phyloP scores from a whole-genome alignment of 2,113 vertebrate genomes.

The Heteronetta atricapilla region DNA sequence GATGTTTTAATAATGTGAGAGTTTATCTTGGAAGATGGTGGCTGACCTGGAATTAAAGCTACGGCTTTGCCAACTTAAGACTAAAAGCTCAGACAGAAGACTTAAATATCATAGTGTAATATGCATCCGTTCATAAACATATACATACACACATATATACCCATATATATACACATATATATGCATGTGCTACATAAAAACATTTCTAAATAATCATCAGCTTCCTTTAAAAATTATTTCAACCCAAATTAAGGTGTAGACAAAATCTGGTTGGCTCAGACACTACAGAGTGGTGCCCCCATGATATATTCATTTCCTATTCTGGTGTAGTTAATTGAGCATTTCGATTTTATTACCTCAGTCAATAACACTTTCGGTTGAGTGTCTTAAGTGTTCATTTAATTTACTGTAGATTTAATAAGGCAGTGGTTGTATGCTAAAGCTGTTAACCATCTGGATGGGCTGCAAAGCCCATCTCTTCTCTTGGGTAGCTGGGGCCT shows the following conservation, averaged over 20 bases:
- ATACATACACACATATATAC: not conserved
- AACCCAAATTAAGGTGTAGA: not conserved
- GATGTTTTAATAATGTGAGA: constrained; percentile 52
- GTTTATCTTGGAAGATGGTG: constrained; percentile 64
- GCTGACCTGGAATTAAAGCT: constrained; percentile 58
- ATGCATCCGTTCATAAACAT: not conserved
- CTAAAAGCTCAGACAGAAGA: constrained; percentile 33
- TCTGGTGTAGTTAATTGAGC: constrained; percentile 61
- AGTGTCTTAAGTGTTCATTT: constrained; percentile 62
- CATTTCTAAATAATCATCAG: constrained; percentile 28
- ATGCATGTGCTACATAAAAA: not conserved
- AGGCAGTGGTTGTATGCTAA: constrained; percentile 34
- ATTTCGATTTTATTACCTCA: constrained; percentile 61
- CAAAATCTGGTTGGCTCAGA: constrained; percentile 1
- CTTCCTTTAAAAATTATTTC: constrained; percentile 13
- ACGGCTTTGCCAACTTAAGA: not conserved
- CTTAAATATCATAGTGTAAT: constrained; percentile 6
- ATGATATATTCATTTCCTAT: constrained; percentile 51
- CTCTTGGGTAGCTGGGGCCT: constrained; percentile 21
- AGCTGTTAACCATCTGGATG: constrained; percentile 67
- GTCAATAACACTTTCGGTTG: constrained; percentile 59
- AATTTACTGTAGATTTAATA: constrained; percentile 68
- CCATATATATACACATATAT: not conserved
- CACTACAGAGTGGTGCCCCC: not conserved
- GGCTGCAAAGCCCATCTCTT: constrained; percentile 55